Evolutionary conservation across 1,140 invertebrate species (phyloP).

Genomic region (Drosophila repletoides): DNA sequence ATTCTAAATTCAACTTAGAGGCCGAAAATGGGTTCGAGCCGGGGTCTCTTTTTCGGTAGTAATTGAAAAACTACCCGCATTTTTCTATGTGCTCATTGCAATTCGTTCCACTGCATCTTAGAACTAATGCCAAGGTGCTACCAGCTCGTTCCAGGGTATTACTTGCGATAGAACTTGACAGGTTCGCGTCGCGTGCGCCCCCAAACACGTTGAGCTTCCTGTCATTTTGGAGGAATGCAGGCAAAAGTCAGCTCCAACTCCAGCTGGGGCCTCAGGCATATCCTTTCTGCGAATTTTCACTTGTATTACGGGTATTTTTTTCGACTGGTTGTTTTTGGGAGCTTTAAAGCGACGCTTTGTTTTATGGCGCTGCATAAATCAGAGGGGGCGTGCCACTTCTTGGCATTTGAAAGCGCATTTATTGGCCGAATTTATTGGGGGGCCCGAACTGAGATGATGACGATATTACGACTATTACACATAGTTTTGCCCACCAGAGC

Average conservation of each 20-base stretch:
- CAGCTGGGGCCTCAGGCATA: not conserved
- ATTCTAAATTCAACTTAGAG: no score
- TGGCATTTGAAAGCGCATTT: constrained; percentile 48
- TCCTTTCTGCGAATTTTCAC: not conserved
- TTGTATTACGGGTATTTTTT: not conserved
- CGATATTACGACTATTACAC: constrained; percentile 41
- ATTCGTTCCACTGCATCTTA: not conserved
- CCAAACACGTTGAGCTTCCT: constrained; percentile 28
- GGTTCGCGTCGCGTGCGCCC: constrained; percentile 9
- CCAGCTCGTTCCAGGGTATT: constrained; percentile 23
- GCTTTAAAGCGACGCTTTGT: not conserved
- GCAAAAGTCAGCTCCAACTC: constrained; percentile 2
- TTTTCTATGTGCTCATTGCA: not conserved
- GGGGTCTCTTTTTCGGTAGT: no score
- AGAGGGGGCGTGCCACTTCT: constrained; percentile 44
- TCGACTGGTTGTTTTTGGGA: not conserved
- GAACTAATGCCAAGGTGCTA: constrained; percentile 15
- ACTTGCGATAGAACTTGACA: constrained; percentile 24
- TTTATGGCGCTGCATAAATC: constrained; percentile 23
- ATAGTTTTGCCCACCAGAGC: constrained; percentile 13
- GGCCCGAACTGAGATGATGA: constrained; percentile 29
- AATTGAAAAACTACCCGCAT: no score
- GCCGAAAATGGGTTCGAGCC: no score
- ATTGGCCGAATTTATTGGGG: constrained; percentile 46
- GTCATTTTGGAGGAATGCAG: not conserved